Conservation (phyloP, 1,140 invertebrate genomes). For the Charaxes varanes region DNA sequence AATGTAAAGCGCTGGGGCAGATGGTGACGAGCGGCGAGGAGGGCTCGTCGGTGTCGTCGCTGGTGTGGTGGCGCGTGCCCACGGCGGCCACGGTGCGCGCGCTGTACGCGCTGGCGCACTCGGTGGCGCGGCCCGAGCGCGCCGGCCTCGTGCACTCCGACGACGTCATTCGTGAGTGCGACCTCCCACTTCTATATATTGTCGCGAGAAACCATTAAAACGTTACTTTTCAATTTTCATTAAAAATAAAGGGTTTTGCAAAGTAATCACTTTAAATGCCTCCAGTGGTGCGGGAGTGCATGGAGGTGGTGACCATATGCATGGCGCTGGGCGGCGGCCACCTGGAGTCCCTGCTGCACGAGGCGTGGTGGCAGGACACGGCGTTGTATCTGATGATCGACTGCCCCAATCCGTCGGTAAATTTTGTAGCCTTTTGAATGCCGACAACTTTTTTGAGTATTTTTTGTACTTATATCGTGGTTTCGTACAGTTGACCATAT, state of each 20-base stretch:
- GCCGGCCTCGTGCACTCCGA: conserved; percentile 53
- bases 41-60: conserved; percentile 48
- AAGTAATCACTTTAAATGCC: conserved; percentile 1
- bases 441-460: too few species aligned
- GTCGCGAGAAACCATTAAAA: too few species aligned
- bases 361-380: conserved; percentile 88
- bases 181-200: too few species aligned
- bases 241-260: too few species aligned
- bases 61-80: conserved; percentile 63
- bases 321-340: conserved; percentile 89
- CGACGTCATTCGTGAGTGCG: conserved; percentile 60
- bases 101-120: conserved; percentile 49
- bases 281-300: conserved; percentile 90
- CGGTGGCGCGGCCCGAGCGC: conserved; percentile 45
- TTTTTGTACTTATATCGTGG: too few species aligned
- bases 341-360: conserved; percentile 82
- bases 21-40: conserved; percentile 52
- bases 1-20: too few species aligned
- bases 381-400: conserved; percentile 92
- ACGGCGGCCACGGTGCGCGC: conserved; percentile 58
- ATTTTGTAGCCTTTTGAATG: too few species aligned
- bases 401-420: conserved; percentile 78
- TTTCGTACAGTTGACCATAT: too few species aligned
- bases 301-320: conserved; percentile 93
- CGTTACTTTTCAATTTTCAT: background rate